phyloP scores from a whole-genome alignment of 2,113 vertebrate species.

The Myrmecobius fasciatus region DNA sequence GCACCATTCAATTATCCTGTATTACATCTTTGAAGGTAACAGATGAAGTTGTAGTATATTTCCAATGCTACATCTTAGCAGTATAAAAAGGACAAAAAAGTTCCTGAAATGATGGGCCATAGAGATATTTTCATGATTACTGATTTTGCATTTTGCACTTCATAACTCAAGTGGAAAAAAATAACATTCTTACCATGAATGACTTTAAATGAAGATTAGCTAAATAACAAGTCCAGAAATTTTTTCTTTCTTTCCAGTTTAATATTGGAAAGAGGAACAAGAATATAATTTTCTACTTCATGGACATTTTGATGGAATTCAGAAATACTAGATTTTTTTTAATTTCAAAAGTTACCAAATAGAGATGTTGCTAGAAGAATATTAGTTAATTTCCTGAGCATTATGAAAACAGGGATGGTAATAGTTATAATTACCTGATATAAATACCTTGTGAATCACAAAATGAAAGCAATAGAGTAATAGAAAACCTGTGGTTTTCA shows the following conservation, averaged over 20 bases:
- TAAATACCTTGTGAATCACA: conserved; percentile 37
- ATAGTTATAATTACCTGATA: conserved; percentile 15
- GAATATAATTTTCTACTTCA: neutral
- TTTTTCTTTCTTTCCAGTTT: conserved; percentile 57
- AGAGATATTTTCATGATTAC: conserved; percentile 29
- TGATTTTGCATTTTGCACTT: conserved; percentile 26
- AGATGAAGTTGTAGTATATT: neutral
- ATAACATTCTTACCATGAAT: conserved; percentile 62
- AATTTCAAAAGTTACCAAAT: neutral
- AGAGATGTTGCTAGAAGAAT: neutral
- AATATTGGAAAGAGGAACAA: conserved; percentile 3
- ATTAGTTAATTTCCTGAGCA: neutral
- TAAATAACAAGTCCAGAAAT: conserved; percentile 55
- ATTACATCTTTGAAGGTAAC: neutral
- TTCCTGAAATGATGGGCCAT: conserved; percentile 14
- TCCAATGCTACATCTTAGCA: neutral
- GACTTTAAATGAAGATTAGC: conserved; percentile 58
- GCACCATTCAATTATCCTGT: neutral
- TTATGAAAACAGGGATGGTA: neutral
- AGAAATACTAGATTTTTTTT: neutral
- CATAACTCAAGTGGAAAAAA: conserved; percentile 55
- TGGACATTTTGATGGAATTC: conserved; percentile 2
- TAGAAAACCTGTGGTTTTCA: neutral
- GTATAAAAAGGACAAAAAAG: neutral
- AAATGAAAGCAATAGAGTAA: conserved; percentile 1